Evolutionary conservation across 2,797 vertebrate species (phyloP).

Genomic region (Zalophus californianus): DNA sequence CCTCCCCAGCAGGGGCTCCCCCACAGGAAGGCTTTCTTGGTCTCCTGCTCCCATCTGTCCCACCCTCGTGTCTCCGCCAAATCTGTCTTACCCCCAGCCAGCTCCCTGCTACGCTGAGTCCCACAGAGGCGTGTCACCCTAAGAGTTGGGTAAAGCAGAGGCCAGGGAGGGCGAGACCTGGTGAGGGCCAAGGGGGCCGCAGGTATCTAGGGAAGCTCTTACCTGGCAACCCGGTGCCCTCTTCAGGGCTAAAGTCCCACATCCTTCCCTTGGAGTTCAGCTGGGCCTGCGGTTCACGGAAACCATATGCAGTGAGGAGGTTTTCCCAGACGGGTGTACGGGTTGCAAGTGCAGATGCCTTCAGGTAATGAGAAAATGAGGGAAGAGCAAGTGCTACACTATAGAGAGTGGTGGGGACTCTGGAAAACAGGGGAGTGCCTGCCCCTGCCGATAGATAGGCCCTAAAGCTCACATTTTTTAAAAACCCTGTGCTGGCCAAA

Average conservation of each 20-base stretch:
- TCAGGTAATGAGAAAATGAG: background rate
- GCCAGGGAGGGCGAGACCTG: background rate
- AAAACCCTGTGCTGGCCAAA: background rate
- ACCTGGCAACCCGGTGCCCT: background rate
- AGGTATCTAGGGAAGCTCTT: background rate
- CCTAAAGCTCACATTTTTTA: background rate
- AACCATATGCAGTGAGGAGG: background rate
- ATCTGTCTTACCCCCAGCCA: slow-evolving; percentile 11
- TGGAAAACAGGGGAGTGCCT: background rate
- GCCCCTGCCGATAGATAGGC: background rate
- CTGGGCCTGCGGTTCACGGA: background rate
- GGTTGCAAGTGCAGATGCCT: slow-evolving; percentile 10
- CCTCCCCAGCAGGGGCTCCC: background rate
- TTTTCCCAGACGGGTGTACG: background rate
- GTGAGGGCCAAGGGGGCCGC: background rate
- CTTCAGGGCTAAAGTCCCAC: background rate
- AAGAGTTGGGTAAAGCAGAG: background rate
- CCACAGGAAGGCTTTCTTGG: background rate
- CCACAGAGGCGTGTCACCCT: background rate
- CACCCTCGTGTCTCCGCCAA: background rate
- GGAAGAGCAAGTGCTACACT: background rate
- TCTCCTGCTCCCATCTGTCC: slow-evolving; percentile 33
- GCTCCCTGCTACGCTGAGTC: background rate
- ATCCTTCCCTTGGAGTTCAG: background rate
- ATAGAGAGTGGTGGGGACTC: background rate